Percentiles rank a stretch among this genome's conserved stretches.
These are phyloP conservation scores for Hoplostethus atlanticus DNA, from an alignment of 2,797 vertebrate genomes.

Conservation along the genomic window DNA sequence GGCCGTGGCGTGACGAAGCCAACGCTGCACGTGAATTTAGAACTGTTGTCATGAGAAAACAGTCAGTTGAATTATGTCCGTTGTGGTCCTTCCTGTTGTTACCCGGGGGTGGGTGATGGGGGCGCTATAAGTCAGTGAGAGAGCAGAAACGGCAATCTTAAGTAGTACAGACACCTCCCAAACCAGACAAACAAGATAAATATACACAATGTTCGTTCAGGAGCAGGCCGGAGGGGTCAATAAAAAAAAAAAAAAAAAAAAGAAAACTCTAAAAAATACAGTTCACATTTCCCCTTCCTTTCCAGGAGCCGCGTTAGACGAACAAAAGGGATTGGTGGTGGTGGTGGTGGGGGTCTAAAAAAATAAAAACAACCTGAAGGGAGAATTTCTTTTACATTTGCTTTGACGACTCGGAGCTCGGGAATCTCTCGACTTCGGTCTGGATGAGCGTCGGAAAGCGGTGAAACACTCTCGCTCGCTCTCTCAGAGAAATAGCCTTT, in stretches of 20 bases:
- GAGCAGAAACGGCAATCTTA: constrained; percentile 27
- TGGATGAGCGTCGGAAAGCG: constrained; percentile 14
- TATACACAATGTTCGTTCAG: constrained; percentile 62
- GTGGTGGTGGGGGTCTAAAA: no score
- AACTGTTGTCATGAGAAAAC: constrained; percentile 6
- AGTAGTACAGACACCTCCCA: constrained; percentile 38
- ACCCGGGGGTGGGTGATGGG: constrained; percentile 10
- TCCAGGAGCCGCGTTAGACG: constrained; percentile 21
- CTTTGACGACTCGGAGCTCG: constrained; percentile 21
- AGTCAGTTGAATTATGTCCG: background rate
- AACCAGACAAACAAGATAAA: background rate
- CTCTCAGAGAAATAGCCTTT: constrained; percentile 54
- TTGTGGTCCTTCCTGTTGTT: constrained; percentile 40
- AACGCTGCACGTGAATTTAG: background rate
- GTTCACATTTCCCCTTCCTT: constrained; percentile 29
- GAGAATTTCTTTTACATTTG: constrained; percentile 37
- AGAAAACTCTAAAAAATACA: background rate
- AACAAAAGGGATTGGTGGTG: background rate
- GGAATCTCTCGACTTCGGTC: constrained; percentile 27
- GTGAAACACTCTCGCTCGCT: constrained; percentile 33
- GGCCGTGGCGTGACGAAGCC: background rate
- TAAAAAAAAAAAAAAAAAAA: background rate
- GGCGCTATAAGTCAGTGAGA: constrained; percentile 27
- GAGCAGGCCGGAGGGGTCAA: constrained; percentile 24
- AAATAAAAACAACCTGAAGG: constrained; percentile 38